Base-by-base conservation (phyloP, 2,888 invertebrate species). In the Agrotis exclamationis region DNA sequence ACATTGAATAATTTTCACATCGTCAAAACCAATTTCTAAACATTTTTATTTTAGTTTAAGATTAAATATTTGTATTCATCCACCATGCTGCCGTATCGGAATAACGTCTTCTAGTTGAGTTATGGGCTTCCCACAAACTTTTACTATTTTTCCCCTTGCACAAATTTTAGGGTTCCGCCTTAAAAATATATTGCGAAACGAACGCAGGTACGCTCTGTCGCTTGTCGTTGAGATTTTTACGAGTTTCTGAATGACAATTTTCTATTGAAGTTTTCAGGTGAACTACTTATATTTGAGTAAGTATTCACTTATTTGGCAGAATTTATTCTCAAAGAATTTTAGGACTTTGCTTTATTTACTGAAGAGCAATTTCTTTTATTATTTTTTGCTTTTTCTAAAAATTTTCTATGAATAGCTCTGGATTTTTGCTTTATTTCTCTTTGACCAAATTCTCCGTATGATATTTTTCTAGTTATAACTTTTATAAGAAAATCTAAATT, bases 91-190 rank as follows among this genome's bases (percentile, higher is more conserved):
- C 60, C 76, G 56, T 83, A 83, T 78, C 68, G 73, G 54, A 56
- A 74, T 70, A 63, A 76, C 84, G 85, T 83, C 79, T 81, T 79
- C 76, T 51, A 63, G 73, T 83, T 84, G 85, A 84, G 71, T 84
- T 85, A 84, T 85, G 76, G 81, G 33, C 53, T 74, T 64, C 72
- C 70, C 79, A 63, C 45, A 71, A 81, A 84, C 84, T 85, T 84
- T 85, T 81, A 79, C 84, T 66, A 81, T 81, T 79, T 77, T 79
- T 64, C 72, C 75, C 63, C 81, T 74, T 83, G 84, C 79, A 83
- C 76, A 73, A 68, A 76, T 80, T 76, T 85, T 83, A 83, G 84
- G 76, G 81, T 71, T 74, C 81, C 69, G 66, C 57, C 14, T 58
- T 48, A 3, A 53, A 59, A 74, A 71, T 79, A 67, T 45, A 60